phyloP scores from a whole-genome alignment of 2,797 vertebrate species.

The Enteromius viviparus region DNA sequence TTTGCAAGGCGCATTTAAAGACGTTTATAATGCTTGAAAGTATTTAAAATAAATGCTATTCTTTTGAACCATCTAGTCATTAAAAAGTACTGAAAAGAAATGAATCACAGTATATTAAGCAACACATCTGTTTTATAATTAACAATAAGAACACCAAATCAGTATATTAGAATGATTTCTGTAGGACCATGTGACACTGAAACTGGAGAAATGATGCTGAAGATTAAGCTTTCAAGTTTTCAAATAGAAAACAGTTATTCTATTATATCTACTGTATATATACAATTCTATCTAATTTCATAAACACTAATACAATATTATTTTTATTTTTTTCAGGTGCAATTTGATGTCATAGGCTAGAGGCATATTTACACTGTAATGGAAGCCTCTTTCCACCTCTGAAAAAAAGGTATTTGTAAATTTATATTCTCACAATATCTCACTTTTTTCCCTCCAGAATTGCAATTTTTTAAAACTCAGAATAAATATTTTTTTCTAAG shows the following conservation, averaged over 20 bases:
- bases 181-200: no score
- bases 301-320: not conserved
- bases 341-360: not conserved
- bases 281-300: no score
- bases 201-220: not conserved
- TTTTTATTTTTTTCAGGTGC: not conserved
- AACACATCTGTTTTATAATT: not conserved
- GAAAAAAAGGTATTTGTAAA: no score
- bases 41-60: not conserved
- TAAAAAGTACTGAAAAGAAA: not conserved
- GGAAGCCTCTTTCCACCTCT: no score
- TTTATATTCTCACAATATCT: no score
- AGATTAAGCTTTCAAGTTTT: not conserved
- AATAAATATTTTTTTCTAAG: no score
- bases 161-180: not conserved
- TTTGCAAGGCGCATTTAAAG: not conserved
- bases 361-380: no score
- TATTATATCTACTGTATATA: no score
- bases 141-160: not conserved
- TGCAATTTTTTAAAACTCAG: no score
- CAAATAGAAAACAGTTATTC: no score
- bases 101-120: not conserved
- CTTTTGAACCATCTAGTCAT: not conserved
- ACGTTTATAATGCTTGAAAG: not conserved
- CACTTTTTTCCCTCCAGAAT: no score